These are phyloP conservation scores for Drosophila neonasuta DNA, from an alignment of 2,888 invertebrate genomes.

Conservation along the genomic window DNA sequence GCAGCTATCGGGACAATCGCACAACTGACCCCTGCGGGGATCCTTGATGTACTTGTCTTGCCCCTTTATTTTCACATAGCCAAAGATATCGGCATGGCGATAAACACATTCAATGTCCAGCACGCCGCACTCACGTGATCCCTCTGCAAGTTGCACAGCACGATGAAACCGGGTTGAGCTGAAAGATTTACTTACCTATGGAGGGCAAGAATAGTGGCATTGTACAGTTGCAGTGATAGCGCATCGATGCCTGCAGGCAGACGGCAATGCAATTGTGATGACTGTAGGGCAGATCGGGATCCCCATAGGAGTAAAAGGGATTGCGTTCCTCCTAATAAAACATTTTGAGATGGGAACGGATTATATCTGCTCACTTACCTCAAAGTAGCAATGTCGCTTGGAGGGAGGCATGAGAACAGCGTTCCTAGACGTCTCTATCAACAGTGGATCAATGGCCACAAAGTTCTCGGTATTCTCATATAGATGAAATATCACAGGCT, in stretches of 20 bases:
- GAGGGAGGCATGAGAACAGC: conserved; percentile 55
- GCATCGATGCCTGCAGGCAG: conserved; percentile 71
- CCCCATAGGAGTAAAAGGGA: conserved; percentile 31
- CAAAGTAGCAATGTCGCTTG: conserved; percentile 71
- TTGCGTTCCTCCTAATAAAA: conserved; percentile 60
- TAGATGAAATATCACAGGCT: conserved; percentile 50
- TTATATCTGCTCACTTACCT: conserved; percentile 44
- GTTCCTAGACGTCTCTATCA: conserved; percentile 58
- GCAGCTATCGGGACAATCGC: conserved; percentile 75
- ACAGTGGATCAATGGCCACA: conserved; percentile 67
- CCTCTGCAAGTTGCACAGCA: conserved; percentile 24
- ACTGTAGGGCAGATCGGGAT: conserved; percentile 59
- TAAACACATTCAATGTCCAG: conserved; percentile 74
- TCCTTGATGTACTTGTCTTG: conserved; percentile 69
- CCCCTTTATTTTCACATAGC: conserved; percentile 50
- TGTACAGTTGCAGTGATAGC: conserved; percentile 75
- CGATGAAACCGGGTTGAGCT: not conserved
- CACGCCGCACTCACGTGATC: conserved; percentile 62
- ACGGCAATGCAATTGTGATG: conserved; percentile 71
- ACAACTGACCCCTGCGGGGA: conserved; percentile 65
- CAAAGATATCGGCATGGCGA: conserved; percentile 65
- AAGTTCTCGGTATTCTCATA: conserved; percentile 68
- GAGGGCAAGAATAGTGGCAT: conserved; percentile 67
- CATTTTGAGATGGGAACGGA: not conserved
- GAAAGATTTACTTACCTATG: conserved; percentile 40